Conservation (phyloP, 1,140 invertebrate species). For the Saccostrea echinata region DNA sequence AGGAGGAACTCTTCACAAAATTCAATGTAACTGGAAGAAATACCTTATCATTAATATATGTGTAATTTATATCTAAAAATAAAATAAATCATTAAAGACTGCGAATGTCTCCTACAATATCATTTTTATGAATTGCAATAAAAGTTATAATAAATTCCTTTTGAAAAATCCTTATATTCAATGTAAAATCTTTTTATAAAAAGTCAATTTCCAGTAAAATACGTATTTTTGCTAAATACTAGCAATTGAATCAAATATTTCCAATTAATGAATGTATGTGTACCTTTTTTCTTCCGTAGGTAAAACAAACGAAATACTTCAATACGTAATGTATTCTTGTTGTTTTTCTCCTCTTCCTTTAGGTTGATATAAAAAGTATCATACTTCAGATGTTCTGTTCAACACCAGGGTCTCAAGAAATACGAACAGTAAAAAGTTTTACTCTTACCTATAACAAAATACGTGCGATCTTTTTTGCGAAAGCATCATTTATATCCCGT, state of each 20-base stretch:
- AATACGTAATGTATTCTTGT: background rate
- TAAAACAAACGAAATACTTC: too few relatives aligned
- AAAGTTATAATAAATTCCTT: too few relatives aligned
- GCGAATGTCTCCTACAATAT: too few relatives aligned
- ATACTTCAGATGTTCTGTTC: background rate
- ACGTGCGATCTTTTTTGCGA: background rate
- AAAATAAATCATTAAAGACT: background rate
- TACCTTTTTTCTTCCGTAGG: too few relatives aligned
- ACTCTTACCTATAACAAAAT: background rate
- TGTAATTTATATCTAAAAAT: background rate
- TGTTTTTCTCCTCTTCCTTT: background rate
- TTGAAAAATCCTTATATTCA: too few relatives aligned
- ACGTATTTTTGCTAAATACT: too few relatives aligned
- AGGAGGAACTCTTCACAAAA: background rate
- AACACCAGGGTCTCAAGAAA: background rate
- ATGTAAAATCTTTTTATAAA: too few relatives aligned
- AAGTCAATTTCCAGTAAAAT: too few relatives aligned
- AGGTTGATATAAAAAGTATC: constrained; percentile 4
- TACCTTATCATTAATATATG: background rate
- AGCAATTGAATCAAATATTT: too few relatives aligned
- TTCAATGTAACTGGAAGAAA: background rate
- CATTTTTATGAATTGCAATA: too few relatives aligned
- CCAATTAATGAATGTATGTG: too few relatives aligned
- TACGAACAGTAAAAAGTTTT: background rate
- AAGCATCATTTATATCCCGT: too few relatives aligned